A percentile compares a stretch with the other conserved stretches of the same genome.
These are phyloP conservation scores for Saguinus midas DNA, from an alignment of 2,113 vertebrate genomes.

Conservation along the genomic window DNA sequence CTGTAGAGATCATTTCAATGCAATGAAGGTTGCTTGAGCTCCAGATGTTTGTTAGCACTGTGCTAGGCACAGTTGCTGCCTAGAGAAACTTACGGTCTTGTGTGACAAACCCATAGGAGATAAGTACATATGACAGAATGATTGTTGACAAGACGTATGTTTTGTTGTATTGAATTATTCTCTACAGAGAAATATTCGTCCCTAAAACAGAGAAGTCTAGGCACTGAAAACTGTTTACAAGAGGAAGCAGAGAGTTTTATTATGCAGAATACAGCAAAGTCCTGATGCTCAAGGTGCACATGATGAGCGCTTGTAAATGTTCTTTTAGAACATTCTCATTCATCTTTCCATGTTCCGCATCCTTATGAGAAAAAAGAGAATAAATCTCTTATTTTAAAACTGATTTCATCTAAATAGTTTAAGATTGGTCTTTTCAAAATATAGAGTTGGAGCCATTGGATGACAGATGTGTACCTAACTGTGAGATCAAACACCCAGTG, in stretches of 20 bases:
- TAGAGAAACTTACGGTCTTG: background rate
- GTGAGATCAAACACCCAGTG: background rate
- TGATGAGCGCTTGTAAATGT: background rate
- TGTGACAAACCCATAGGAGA: background rate
- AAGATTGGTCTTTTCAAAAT: background rate
- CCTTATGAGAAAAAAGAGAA: background rate
- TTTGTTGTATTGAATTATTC: conserved; percentile 15
- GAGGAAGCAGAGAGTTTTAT: background rate
- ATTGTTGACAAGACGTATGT: background rate
- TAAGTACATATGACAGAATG: background rate
- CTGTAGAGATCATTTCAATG: background rate
- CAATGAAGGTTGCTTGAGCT: background rate
- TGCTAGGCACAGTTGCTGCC: background rate
- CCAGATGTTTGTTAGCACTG: background rate
- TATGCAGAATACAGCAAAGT: background rate
- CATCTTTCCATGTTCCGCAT: background rate
- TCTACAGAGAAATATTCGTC: background rate
- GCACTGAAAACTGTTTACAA: background rate
- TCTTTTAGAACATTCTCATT: background rate
- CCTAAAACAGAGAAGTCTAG: background rate
- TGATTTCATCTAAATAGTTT: background rate
- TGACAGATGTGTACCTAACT: background rate
- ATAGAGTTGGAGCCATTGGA: background rate
- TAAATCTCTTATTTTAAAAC: background rate
- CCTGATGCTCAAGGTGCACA: background rate